Conservation (phyloP, 1,140 invertebrate species). For the Drosophila lowei region DNA sequence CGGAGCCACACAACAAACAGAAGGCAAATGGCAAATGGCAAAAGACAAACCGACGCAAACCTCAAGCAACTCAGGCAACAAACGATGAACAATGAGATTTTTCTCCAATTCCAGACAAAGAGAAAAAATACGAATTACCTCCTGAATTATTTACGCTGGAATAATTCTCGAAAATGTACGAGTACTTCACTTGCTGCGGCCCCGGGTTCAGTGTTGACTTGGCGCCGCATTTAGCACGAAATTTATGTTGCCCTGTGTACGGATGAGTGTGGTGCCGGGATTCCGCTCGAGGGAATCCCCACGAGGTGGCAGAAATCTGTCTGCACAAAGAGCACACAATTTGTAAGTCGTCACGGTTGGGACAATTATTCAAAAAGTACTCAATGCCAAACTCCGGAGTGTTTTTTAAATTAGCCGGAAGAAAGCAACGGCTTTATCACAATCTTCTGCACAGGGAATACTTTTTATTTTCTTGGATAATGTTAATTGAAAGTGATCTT, state of each 20-base stretch:
- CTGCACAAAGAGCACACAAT: no score
- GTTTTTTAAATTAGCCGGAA: not conserved
- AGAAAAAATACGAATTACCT: slow-evolving; percentile 49
- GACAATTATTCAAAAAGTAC: no score
- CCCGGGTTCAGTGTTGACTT: slow-evolving; percentile 22
- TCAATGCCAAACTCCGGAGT: no score
- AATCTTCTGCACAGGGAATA: no score
- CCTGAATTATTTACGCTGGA: slow-evolving; percentile 64
- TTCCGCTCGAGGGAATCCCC: slow-evolving; percentile 18
- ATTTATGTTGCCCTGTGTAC: not conserved
- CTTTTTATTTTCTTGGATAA: no score
- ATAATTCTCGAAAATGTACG: slow-evolving; percentile 54
- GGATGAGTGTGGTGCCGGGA: slow-evolving; percentile 18
- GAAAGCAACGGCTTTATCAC: no score
- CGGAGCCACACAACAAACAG: slow-evolving; percentile 34
- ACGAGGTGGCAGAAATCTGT: not conserved
- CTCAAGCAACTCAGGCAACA: slow-evolving; percentile 25
- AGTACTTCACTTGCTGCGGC: slow-evolving; percentile 39
- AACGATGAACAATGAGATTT: slow-evolving; percentile 40
- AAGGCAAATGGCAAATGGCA: slow-evolving; percentile 45
- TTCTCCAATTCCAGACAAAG: slow-evolving; percentile 33
- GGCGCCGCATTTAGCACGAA: slow-evolving; percentile 31
- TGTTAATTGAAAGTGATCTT: no score
- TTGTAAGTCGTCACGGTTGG: no score
- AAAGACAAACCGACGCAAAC: slow-evolving; percentile 44